These are phyloP conservation scores for Cylindroiulus punctatus DNA, from an alignment of 2,888 invertebrate species.

Conservation along the genomic window DNA sequence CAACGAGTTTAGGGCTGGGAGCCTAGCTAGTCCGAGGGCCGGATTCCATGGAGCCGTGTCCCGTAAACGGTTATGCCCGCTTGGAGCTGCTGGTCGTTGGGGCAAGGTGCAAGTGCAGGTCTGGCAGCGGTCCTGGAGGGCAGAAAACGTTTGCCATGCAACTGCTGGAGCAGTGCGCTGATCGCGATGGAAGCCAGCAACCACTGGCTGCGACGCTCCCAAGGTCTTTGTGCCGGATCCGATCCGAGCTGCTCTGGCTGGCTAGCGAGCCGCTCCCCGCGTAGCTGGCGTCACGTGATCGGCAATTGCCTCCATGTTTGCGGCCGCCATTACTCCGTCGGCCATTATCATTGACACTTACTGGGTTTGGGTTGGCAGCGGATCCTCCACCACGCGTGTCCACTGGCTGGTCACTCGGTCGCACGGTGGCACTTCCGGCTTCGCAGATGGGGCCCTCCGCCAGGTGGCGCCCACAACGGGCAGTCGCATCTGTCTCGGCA, in stretches of 20 bases:
- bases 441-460: not conserved
- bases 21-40: not conserved
- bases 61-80: not conserved
- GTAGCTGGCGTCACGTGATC: not conserved
- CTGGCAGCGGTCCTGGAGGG: not conserved
- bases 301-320: conserved; percentile 49
- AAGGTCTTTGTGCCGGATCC: not conserved
- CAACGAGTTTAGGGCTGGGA: too few relatives aligned
- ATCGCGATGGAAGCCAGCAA: not conserved
- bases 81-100: not conserved
- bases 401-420: not conserved
- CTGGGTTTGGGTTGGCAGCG: conserved; percentile 2
- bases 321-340: conserved; percentile 48
- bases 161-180: not conserved
- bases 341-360: conserved; percentile 43
- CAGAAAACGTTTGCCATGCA: not conserved
- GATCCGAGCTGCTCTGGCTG: not conserved
- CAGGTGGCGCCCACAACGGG: not conserved
- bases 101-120: not conserved
- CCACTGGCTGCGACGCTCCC: not conserved
- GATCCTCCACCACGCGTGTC: not conserved
- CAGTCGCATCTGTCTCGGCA: not conserved
- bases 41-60: conserved; percentile 3
- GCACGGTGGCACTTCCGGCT: not conserved
- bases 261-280: not conserved